Evolutionary conservation across 2,797 vertebrate species (phyloP), one percentile per base, ranked within the genome.

Genomic region (Chelonia mydas): DNA sequence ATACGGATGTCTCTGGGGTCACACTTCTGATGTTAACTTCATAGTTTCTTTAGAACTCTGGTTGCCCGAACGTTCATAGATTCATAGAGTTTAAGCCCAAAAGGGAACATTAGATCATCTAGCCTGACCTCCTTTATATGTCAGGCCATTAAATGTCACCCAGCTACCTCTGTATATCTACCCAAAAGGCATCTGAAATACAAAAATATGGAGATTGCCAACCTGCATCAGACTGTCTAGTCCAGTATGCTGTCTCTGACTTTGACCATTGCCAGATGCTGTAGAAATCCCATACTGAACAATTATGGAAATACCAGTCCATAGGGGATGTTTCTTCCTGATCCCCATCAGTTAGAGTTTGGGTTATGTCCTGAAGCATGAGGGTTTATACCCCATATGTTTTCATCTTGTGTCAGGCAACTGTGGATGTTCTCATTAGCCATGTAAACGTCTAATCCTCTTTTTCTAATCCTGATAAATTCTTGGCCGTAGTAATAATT

Each of bases 401-500:
- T 85, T 84, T 92, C 90, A n/a, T 65, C 86, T 92, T 2, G 0
- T 11, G 37, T 41, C 16, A 27, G 25, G 0, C 0, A 0, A 28
- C 59, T 50, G 78, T 28, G 78, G 41, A 3, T 74, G 2, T 47
- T 65, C 27, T 83, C 61, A 3, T 74, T 82, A 4, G 12, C 47
- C 84, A 0, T 10, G 51, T 76, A 79, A 27, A 83, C 45, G 0
- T 31, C 88, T 28, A 2, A 33, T 37, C 12, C 50, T 45, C 54
- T 85, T 80, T 41, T 1, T 17, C 74, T 41, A 31, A 27, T 28
- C 54, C 83, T 80, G 0, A 92, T 84, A 41, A 0, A 51, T 61
- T 23, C 86, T 49, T 78, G 41, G 7, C 83, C n/a, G 25, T 37
- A 47, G 0, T 21, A n/a, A 0, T 1, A 87, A 5, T 51, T 65